A percentile compares a stretch with the other conserved stretches of the same genome.
Conservation (phyloP, 2,888 invertebrate species). For the Microctonus aethiopoides region DNA sequence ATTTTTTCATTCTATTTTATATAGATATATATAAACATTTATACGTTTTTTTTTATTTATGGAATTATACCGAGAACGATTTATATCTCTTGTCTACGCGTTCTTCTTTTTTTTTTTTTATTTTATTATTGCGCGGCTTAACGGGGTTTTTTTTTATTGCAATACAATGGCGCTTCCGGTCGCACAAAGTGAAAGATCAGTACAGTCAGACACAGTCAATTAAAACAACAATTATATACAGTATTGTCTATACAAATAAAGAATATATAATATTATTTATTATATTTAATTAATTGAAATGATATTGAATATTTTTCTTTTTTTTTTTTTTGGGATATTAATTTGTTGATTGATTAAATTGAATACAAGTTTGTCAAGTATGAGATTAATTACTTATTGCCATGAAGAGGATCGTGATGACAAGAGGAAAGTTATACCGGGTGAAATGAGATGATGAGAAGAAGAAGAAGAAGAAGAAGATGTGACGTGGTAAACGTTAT, state of each 20-base stretch:
- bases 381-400: not conserved
- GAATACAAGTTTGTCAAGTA: not conserved
- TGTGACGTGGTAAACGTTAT: not conserved
- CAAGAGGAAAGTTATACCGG: not conserved
- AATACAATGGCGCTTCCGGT: conserved; percentile 14
- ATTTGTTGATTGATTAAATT: not conserved
- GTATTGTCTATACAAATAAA: not conserved
- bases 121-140: not conserved
- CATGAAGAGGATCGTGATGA: not conserved
- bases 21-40: no score
- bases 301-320: no score
- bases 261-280: no score
- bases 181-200: not conserved
- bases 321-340: no score
- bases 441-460: not conserved
- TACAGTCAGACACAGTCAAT: not conserved
- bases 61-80: not conserved
- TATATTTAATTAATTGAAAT: not conserved
- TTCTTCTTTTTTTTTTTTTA: not conserved
- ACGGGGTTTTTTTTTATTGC: not conserved
- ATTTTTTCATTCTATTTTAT: not conserved
- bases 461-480: not conserved
- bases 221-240: not conserved
- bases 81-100: not conserved
- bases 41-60: not conserved